Base-by-base conservation (phyloP, 2,113 vertebrate species). In the Ochotona princeps region DNA sequence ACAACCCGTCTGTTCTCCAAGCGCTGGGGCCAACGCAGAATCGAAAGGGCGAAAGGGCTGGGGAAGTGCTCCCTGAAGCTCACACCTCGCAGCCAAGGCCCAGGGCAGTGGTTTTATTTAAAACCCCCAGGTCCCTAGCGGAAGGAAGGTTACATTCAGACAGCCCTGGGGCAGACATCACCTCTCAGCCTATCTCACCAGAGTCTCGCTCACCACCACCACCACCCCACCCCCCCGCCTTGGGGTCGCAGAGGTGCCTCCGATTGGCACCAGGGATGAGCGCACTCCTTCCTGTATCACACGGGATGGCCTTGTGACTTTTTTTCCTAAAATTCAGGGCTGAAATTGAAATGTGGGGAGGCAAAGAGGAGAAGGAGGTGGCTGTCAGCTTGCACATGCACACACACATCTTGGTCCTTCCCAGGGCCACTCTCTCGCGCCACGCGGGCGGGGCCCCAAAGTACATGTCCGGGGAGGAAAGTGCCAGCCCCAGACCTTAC, bases 401-500 rank as follows among this genome's bases (percentile, higher is more conserved):
- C 8, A 20, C 60, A 51, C 70, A 38, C 44, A 79, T 72, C 38
- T 44, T 57, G 28, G 30, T 4, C 30, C 5, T 1, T 79, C 73
- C 17, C 30, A 2, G 2, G 74, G 54, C 61, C 92, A 54, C 92
- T 81, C 26, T 78, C 75, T 8, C 23, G 35, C 25, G 25, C n/a
- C 47, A 5, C 66, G 51, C 8, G 11, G 60, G 54, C 4, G 3
- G 49, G 78, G 44, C 35, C 63, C 47, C 2, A 35, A 69, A 35
- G 73, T 66, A 57, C 18, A 3, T 35, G 75, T 47, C 5, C 2
- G 26, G 32, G 35, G 28, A 23, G 85, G 47, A 35, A 72, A 76
- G 81, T 72, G 86, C 82, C 86, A 54, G 66, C 35, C 8, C 28
- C 32, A 76, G 83, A 75, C 93, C 83, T 90, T 84, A 89, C 94